phyloP scores from a whole-genome alignment of 2,113 vertebrate species.

The Lophochroa leadbeateri region DNA sequence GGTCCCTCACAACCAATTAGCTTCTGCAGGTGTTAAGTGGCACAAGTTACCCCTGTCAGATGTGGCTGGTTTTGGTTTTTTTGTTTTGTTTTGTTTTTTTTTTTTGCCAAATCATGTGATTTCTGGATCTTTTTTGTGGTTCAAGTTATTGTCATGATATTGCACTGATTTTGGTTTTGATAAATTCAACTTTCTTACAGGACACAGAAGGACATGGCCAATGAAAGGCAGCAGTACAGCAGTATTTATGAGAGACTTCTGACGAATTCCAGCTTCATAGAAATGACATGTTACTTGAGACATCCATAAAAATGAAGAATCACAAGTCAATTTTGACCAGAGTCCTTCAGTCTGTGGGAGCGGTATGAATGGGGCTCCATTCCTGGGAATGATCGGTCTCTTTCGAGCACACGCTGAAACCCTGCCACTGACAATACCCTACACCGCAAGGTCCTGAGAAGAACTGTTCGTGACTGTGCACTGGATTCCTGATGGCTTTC shows the following conservation, averaged over 20 bases:
- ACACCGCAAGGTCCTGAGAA: not conserved
- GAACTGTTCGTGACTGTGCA: not conserved
- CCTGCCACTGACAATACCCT: not conserved
- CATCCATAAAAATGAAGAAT: not conserved
- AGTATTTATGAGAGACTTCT: not conserved
- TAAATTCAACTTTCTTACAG: not conserved
- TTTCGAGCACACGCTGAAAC: not conserved
- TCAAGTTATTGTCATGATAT: not conserved
- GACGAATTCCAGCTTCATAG: not conserved
- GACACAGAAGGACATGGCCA: not conserved
- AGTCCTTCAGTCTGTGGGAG: not conserved
- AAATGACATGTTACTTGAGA: not conserved
- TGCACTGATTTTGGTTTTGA: not conserved
- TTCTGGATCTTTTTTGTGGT: not conserved
- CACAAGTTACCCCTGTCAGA: not conserved
- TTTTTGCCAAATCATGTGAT: not conserved
- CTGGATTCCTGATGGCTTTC: not conserved
- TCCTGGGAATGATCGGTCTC: not conserved
- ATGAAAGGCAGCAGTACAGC: not conserved
- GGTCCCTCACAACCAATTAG: not conserved
- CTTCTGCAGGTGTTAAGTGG: conserved; percentile 12
- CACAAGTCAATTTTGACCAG: not conserved
- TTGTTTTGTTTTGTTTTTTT: not conserved
- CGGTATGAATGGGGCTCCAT: not conserved
- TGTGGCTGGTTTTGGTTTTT: not conserved